Evolutionary conservation across 2,888 invertebrate genomes (phyloP), one percentile per base, ranked within the genome.

Genomic region (Aphidoletes aphidimyza): DNA sequence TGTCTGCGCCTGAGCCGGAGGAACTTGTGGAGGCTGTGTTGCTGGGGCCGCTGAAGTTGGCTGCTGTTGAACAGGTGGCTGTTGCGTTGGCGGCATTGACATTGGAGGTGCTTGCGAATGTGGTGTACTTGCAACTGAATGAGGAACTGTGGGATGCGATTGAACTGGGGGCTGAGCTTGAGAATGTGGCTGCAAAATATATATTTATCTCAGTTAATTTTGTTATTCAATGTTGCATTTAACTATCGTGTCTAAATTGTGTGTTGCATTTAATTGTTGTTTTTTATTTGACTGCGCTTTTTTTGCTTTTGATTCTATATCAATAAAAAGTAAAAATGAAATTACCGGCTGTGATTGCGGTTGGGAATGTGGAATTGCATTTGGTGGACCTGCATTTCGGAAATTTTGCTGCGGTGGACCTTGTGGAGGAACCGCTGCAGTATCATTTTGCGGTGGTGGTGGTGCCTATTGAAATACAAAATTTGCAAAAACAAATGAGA

Each of bases 1-100:
- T 9, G 93, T 93, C 85, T 94, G 94, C 8, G 93, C 94, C 9
- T 92, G 92, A 1, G 91, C 91, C 8, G 90, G 90, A 84, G 89
- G 90, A 42, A 2, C n/a, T n/a, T 36, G 42, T 39, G 42, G n/a
- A n/a, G n/a, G 83, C 39, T 83, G 83, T 30, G 30, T 30, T 17
- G 36, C 11, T 37, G 34, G 83, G 3, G 83, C 36, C 6, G 9
- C 47, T 17, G 19, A 8, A 17, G 47, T 47, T 47, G 47, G 47
- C 19, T 47, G 47, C 39, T 89, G 59, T 47, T 47, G 47, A 47
- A 14, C 54, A 22, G 54, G 6, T 14, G 54, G 54, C 14, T 22
- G 90, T n/a, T 92, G 92, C 88, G 90, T 22, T 2, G 54, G 3
- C 22, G 54, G 9, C 54, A 22, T n/a, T 54, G 54, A 14, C n/a